These are phyloP conservation scores for Hemicentrotus pulcherrimus DNA, from an alignment of 35 echinoderm and acorn worm species.

Conservation along the genomic window DNA sequence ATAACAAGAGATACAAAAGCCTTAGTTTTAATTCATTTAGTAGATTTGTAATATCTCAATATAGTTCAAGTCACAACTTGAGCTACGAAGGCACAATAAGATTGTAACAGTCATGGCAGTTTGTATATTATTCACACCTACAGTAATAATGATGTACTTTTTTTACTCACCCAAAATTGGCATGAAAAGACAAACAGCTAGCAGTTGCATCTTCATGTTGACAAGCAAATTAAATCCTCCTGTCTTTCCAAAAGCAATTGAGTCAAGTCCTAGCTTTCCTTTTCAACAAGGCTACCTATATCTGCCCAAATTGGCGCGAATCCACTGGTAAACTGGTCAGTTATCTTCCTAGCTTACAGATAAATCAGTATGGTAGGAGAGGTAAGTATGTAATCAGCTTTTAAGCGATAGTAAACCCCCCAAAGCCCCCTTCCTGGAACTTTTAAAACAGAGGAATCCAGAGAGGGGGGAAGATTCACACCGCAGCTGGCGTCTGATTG, in stretches of 20 bases:
- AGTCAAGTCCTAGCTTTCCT: not conserved
- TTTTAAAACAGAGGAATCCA: not conserved
- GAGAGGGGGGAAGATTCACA: conserved; percentile 7
- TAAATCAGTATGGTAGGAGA: not conserved
- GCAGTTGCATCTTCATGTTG: conserved; percentile 27
- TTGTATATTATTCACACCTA: not conserved
- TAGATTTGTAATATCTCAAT: not conserved
- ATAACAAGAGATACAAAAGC: no score
- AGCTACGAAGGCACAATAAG: not conserved
- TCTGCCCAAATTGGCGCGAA: not conserved
- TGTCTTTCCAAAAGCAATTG: not conserved
- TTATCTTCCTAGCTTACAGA: not conserved
- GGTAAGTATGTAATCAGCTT: not conserved
- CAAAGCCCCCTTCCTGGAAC: not conserved
- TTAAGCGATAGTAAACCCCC: not conserved
- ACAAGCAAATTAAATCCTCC: not conserved
- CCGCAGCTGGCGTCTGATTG: not conserved
- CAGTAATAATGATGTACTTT: not conserved
- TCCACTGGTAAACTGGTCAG: not conserved
- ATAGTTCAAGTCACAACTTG: not conserved
- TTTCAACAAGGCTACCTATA: not conserved
- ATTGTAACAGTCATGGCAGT: not conserved
- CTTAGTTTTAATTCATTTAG: no score
- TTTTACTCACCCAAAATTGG: conserved; percentile 44
- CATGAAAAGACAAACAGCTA: conserved; percentile 15